Base-by-base conservation (phyloP, 2,113 vertebrate species). In the Rana temporaria region DNA sequence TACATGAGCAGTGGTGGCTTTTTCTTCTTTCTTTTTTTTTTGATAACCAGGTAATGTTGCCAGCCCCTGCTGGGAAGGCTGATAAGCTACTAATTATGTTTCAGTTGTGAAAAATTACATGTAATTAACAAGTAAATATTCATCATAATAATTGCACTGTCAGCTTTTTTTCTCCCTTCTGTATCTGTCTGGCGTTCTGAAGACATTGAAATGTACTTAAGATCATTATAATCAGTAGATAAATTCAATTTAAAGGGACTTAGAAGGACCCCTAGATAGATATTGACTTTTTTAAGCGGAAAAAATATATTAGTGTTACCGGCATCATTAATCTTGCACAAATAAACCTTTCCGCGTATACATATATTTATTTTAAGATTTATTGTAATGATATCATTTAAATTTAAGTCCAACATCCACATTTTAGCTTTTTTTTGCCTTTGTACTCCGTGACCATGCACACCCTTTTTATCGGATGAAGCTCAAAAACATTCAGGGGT, bases 31-130 rank as follows among this genome's bases (percentile, higher is more conserved):
- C 9, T 42, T 48, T 48, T 48, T 48, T 20, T 78, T 63, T 38
- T 82, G 67, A 64, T 34, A 79, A 38, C 14, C 74, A 57, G 66
- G 34, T 86, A 77, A 26, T 17, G 80, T 78, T 81, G 81, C 64
- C 42, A 85, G 65, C 57, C 86, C 48, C 57, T 88, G 84, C 64
- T 81, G 81, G 42, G 85, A 59, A 80, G n/a, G 78, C 26, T 84
- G 38, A 72, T 67, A 6, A 87, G 78, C 79, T 87, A 82, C 85
- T 88, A 87, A 88, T 87, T 87, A 77, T 65, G 60, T 86, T 85
- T 87, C 57, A 24, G 68, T 86, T 85, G 75, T 85, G 67, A 84
- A 84, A 88, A 30, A 90, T 87, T 87, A 84, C 67, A 76, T 71
- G 76, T 79, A 86, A 87, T 86, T 88, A 80, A 62, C 38, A 71